These are phyloP conservation scores for Drosophila serrata DNA, from an alignment of 1,140 invertebrate species.

Conservation along the genomic window DNA sequence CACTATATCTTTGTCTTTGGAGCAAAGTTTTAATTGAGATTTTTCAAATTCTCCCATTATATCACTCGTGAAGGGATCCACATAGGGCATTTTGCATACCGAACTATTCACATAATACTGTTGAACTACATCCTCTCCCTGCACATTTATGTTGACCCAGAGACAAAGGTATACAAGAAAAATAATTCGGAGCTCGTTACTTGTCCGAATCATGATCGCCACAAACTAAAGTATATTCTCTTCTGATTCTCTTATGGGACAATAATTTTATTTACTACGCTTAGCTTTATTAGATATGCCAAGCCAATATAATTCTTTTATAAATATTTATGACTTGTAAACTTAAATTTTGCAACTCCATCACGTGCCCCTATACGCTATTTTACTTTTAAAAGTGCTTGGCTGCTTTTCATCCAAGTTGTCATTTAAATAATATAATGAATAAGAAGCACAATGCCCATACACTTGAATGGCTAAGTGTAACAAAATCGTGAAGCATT, in stretches of 20 bases:
- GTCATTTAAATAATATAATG: not conserved
- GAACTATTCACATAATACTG: conserved; percentile 28
- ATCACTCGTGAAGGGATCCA: conserved; percentile 31
- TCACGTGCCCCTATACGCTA: too few relatives aligned
- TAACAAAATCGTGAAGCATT: too few relatives aligned
- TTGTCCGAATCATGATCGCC: conserved; percentile 6
- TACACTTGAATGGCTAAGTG: too few relatives aligned
- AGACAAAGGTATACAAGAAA: not conserved
- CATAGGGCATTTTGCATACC: conserved; percentile 33
- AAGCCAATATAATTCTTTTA: not conserved
- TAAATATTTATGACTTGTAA: not conserved
- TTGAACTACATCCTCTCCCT: too few relatives aligned
- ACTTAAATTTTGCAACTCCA: not conserved
- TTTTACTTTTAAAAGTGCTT: too few relatives aligned
- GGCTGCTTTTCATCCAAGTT: too few relatives aligned
- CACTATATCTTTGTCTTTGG: conserved; percentile 27
- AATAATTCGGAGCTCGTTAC: not conserved
- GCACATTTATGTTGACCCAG: not conserved
- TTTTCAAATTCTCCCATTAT: not conserved
- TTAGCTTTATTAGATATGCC: not conserved
- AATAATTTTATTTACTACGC: not conserved
- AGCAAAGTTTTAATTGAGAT: not conserved
- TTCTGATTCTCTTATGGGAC: not conserved
- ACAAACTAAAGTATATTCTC: not conserved
- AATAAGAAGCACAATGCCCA: not conserved